Evolutionary conservation across 2,797 vertebrate genomes (phyloP), one percentile per base, ranked within the genome.

Genomic region (Scarus forsteni): DNA sequence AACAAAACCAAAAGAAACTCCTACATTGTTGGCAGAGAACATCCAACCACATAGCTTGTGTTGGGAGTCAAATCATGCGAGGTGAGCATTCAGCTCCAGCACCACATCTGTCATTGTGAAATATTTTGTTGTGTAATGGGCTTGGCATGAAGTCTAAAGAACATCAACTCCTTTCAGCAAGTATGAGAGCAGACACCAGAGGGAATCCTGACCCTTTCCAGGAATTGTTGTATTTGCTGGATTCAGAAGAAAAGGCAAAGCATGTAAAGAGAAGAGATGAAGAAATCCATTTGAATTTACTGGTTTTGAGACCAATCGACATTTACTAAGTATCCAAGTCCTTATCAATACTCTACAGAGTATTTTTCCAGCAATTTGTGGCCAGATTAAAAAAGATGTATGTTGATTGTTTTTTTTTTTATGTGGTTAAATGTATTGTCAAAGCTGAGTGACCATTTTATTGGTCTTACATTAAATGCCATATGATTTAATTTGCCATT

Each of bases 61-160:
- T 42, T 75, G 66, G 13, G 55, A 70, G 55, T 60, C 58, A 72
- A 75, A 77, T 68, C 60, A 58, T 73, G 68, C 38, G 44, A 79
- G 60, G 59, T 58, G 60, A 70, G 46, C 58, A 54, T 18, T 14
- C 49, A 65, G 67, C 63, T 64, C 19, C 36, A 46, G 59, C 6
- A 14, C 34, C 38, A 75, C 82, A 80, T 82, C 79, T 83, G 80
- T 77, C 69, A 81, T 76, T 81, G 66, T 66, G 53, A 76, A 77
- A 78, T 48, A 75, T 75, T 81, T 81, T 71, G 64, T 80, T 77
- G 75, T 72, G 62, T 89, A 84, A 89, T 79, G 61, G 75, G 54
- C 51, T 84, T 16, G 14, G 68, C 51, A 11, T 46, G 55, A 73
- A 14, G 8, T 86, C 49, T 72, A 78, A 87, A 86, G 75, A 70